Conservation (phyloP, 2,113 vertebrate genomes). For the Dunckerocampus dactyliophorus region DNA sequence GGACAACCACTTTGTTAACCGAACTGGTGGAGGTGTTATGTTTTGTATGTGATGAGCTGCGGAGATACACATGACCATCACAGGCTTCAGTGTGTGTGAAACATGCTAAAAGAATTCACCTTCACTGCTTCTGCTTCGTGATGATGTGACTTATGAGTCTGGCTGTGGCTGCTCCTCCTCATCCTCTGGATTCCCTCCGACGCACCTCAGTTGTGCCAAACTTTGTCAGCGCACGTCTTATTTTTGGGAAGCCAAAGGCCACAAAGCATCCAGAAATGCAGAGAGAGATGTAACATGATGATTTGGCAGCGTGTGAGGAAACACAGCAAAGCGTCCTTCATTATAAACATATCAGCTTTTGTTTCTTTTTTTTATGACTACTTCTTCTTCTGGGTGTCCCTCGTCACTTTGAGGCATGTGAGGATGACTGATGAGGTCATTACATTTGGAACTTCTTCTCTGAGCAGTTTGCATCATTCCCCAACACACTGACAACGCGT, state of each 20-base stretch:
- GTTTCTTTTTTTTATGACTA: constrained; percentile 5
- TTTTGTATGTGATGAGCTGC: no score
- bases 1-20: no score
- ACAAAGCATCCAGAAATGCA: constrained; percentile 6
- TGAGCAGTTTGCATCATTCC: constrained; percentile 21
- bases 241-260: constrained; percentile 4
- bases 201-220: constrained; percentile 40
- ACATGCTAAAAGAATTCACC: constrained; percentile 21
- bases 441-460: constrained; percentile 12
- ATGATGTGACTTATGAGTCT: constrained; percentile 36
- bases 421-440: constrained; percentile 30
- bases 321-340: constrained; percentile 3
- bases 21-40: no score
- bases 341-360: constrained; percentile 6
- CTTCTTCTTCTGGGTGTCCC: constrained; percentile 21
- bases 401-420: constrained; percentile 14
- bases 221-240: constrained; percentile 15
- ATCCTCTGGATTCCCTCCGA: constrained; percentile 34
- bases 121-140: not conserved
- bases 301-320: constrained; percentile 1
- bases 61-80: not conserved
- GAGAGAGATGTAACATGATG: constrained; percentile 5
- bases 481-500: constrained; percentile 8
- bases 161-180: constrained; percentile 7
- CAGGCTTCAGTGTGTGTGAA: constrained; percentile 15